phyloP scores from a whole-genome alignment of 2,113 vertebrate genomes.

The Melanerpes aurifrons region DNA sequence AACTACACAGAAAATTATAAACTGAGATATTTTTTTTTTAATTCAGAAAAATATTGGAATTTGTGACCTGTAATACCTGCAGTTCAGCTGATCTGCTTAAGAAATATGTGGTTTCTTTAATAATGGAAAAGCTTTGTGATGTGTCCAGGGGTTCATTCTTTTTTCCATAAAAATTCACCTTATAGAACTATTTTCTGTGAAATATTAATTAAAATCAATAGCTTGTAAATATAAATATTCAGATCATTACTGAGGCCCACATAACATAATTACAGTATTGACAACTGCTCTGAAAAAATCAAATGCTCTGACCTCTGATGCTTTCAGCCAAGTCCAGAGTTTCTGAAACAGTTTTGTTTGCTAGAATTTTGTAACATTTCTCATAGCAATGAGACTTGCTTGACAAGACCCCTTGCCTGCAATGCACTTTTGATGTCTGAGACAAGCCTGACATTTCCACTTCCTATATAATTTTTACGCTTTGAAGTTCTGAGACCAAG shows the following conservation, averaged over 20 bases:
- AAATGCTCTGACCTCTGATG: not conserved
- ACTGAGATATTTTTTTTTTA: not conserved
- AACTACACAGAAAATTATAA: not conserved
- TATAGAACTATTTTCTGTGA: not conserved
- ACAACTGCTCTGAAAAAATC: conserved; percentile 3
- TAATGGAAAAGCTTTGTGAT: not conserved
- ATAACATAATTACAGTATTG: not conserved
- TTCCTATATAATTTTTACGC: conserved; percentile 41
- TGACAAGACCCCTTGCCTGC: not conserved
- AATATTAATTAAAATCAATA: not conserved
- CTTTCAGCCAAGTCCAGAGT: not conserved
- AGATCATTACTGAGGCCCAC: not conserved
- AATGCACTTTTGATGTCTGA: not conserved
- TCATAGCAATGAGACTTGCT: not conserved
- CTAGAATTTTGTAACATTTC: not conserved
- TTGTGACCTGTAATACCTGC: not conserved
- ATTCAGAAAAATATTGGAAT: not conserved
- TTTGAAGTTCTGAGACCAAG: conserved; percentile 16
- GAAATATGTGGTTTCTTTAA: not conserved
- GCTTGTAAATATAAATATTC: not conserved
- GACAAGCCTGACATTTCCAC: not conserved
- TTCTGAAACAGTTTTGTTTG: not conserved
- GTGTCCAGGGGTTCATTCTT: not conserved
- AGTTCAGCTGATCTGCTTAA: not conserved
- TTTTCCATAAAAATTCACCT: not conserved